Base-by-base conservation (phyloP, 1,140 invertebrate species). In the Drosophila ficusphila region DNA sequence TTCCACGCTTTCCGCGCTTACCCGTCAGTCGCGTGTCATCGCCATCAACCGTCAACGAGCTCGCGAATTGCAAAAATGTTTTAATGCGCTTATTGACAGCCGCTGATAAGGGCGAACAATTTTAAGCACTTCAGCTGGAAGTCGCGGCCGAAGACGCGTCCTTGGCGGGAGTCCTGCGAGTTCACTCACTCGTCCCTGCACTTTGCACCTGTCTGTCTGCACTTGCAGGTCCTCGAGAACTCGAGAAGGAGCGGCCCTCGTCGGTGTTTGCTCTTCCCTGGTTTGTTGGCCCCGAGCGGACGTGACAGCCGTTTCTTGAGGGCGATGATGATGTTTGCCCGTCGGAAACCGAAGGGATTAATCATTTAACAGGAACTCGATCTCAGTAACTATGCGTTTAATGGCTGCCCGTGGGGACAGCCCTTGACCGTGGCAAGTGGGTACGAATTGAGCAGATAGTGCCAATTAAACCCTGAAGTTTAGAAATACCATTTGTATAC, bases 61-160 rank as follows among this genome's bases (percentile, higher is more conserved):
- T 18, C 27, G 44, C 64, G 34, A 42, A 42, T 42, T 42, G 64
- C 64, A 67, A 29, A 67, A 67, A 67, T 53, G 57, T 72, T 53
- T 64, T 54, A 64, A 62, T 73, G 70, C 70, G 39, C 57, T 73
- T 73, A 73, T 73, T 73, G 69, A 73, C 57, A 54, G 68, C 57
- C 47, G 33, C 36, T 11, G 70, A 67, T 75, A 65, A 75, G 65
- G 60, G 51, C 44, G 31, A 75, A 74, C 71, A 46, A 65, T 74
- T 65, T 75, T 57, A 75, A 74, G 39, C 61, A 67, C 71, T 75
- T 52, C 8, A 67, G 33, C n/a, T 47, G 46, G 25, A 36, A 54
- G 44, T 27, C 51, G 27, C 36, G 7, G 46, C 6, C 44, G n/a
- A 61, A 51, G 69, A 36, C 19, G 68, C 44, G 56, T 62, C 56